Base-by-base conservation (phyloP, 2,888 invertebrate species). In the Drosophila parthenogenetica region DNA sequence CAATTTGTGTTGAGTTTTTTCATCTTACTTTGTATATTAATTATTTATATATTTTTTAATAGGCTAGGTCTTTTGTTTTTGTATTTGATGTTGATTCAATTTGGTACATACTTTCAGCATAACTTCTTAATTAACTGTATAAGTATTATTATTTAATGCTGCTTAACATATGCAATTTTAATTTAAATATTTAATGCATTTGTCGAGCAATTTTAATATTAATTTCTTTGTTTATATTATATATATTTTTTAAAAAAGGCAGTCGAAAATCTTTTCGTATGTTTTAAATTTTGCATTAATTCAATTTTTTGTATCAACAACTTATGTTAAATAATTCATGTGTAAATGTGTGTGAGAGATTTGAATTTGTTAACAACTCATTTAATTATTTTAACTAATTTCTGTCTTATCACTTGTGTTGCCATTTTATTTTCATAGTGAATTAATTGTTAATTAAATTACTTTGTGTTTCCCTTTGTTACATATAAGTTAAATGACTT, bases 391-490 rank as follows among this genome's bases (percentile, higher is more conserved):
- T 60, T 77, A 75, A 68, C 65, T 75, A 67, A 71, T 81, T 70
- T 64, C 42, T 42, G 66, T 35, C 11, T 73, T 82, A 87, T 81
- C 79, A 82, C 82, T 71, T 79, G 46, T 68, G 46, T 72, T 79
- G 73, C 62, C 62, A 68, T 66, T 64, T 49, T 49, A 58, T 53
- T 39, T 40, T 59, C 29, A 57, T 71, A 63, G 64, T 59, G 45
- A 50, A 32, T 69, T 61, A 50, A 65, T 54, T 54, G 43, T 71
- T 81, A 84, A 89, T 84, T 84, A 88, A 84, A 79, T 86, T 81
- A 79, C 69, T 87, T 85, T 81, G 81, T 89, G 83, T 82, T 89
- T 84, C 79, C 81, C 73, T 83, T 81, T 78, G 82, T 82, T 86
- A 69, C 76, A 75, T 74, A 81, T 71, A 83, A 66, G 62, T 73